A percentile compares a stretch with the other conserved stretches of the same genome.
Evolutionary conservation across 2,113 vertebrate genomes (phyloP).

Genomic region (Cricetomys ansorgei): DNA sequence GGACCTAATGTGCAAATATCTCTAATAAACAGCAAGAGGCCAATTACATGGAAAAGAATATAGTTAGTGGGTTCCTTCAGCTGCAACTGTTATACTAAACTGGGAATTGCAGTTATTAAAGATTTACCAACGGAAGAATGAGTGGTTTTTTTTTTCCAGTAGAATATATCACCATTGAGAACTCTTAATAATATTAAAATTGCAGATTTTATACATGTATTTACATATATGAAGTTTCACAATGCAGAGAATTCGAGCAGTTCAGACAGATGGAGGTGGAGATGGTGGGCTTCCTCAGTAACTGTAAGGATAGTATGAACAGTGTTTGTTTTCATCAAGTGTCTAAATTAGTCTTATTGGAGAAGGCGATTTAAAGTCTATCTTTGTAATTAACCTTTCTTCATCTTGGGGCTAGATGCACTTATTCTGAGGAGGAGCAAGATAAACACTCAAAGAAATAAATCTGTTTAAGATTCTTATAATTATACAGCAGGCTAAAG

Average conservation of each 20-base stretch:
- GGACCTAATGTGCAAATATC: conserved; percentile 60
- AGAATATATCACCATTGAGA: conserved; percentile 40
- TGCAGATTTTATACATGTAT: conserved; percentile 62
- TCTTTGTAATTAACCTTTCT: conserved; percentile 82
- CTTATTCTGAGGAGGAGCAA: conserved; percentile 77
- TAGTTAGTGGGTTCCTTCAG: conserved; percentile 69
- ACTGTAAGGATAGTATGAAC: conserved; percentile 71
- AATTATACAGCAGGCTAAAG: conserved; percentile 82
- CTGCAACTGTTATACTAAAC: conserved; percentile 43
- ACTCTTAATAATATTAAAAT: conserved; percentile 64
- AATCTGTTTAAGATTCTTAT: conserved; percentile 82
- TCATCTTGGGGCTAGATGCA: conserved; percentile 73
- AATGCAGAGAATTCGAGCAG: conserved; percentile 70
- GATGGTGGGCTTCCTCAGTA: conserved; percentile 79
- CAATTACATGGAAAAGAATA: conserved; percentile 63
- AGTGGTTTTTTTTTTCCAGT: conserved; percentile 43
- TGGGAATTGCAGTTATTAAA: conserved; percentile 54
- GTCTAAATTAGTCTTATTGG: conserved; percentile 71
- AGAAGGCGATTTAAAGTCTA: conserved; percentile 75
- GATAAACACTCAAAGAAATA: conserved; percentile 80
- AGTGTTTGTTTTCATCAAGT: conserved; percentile 64
- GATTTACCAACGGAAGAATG: conserved; percentile 61
- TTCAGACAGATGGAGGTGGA: conserved; percentile 64
- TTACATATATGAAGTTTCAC: conserved; percentile 7
- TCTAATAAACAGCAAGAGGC: conserved; percentile 69